A percentile compares a stretch with the other conserved stretches of the same genome.
Evolutionary conservation across 2,113 vertebrate species (phyloP).

Genomic region (Rhinichthys klamathensis): DNA sequence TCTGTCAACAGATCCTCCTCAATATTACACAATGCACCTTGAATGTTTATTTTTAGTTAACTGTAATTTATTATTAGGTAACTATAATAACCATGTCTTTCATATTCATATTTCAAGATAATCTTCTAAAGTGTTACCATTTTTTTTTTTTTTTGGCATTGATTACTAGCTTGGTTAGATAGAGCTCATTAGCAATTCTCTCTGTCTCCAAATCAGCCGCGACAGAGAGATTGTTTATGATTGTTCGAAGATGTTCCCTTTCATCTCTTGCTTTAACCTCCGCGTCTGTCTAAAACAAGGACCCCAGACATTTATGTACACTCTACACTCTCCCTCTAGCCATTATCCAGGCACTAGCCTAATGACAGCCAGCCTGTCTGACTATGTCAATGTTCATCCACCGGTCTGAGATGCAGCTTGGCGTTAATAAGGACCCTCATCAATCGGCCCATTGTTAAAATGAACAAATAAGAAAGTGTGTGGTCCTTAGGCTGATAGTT

Average conservation of each 20-base stretch:
- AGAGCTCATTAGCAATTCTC: not conserved
- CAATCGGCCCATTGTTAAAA: slow-evolving; percentile 46
- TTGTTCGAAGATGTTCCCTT: not conserved
- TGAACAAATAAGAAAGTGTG: slow-evolving; percentile 42
- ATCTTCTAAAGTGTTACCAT: not conserved
- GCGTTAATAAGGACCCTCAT: slow-evolving; percentile 62
- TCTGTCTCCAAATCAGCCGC: not conserved
- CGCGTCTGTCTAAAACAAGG: not conserved
- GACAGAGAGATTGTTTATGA: not conserved
- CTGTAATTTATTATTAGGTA: too few relatives aligned
- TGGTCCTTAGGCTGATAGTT: slow-evolving; percentile 48
- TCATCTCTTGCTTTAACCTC: slow-evolving; percentile 12
- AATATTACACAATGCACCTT: too few relatives aligned
- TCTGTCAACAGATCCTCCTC: too few relatives aligned
- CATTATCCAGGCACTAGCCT: slow-evolving; percentile 53
- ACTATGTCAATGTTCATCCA: slow-evolving; percentile 57
- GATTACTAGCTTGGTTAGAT: not conserved
- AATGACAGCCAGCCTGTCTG: slow-evolving; percentile 54
- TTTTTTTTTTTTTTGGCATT: not conserved
- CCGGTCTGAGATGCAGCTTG: slow-evolving; percentile 54
- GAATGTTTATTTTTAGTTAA: too few relatives aligned
- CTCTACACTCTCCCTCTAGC: slow-evolving; percentile 43
- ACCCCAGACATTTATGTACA: slow-evolving; percentile 11
- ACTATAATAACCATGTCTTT: too few relatives aligned
- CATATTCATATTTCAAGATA: not conserved